A percentile compares a stretch with the other conserved stretches of the same genome.
Conservation (phyloP, 2,113 vertebrate genomes). For the Cyprinodon brontotheroides region DNA sequence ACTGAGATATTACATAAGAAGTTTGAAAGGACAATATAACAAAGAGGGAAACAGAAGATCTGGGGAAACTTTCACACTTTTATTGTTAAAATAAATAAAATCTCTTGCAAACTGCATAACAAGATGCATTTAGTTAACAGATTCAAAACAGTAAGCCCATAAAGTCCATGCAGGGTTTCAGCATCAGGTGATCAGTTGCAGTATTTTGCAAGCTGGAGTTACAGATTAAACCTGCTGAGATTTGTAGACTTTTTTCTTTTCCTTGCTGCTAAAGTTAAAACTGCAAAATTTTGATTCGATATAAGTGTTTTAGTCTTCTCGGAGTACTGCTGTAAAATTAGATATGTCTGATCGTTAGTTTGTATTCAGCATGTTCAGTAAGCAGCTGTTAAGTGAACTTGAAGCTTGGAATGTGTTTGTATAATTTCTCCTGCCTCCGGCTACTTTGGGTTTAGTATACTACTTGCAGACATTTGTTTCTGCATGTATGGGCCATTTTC, state of each 20-base stretch:
- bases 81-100: neutral
- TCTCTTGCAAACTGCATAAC: neutral
- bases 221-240: constrained; percentile 24
- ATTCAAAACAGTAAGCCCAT: constrained; percentile 1
- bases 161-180: constrained; percentile 39
- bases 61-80: neutral
- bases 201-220: constrained; percentile 34
- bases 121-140: neutral
- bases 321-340: neutral
- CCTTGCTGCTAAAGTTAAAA: neutral
- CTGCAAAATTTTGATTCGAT: neutral
- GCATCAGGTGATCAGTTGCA: constrained; percentile 49
- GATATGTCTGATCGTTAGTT: too few species aligned
- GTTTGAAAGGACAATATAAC: neutral
- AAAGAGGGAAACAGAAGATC: neutral
- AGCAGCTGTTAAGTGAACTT: constrained; percentile 50
- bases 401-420: constrained; percentile 63
- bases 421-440: constrained; percentile 49
- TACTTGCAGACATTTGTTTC: neutral
- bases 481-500: neutral
- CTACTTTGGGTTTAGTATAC: neutral
- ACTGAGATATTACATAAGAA: neutral
- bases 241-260: constrained; percentile 2
- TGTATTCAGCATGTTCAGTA: neutral
- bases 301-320: neutral